Base-by-base conservation (phyloP, 2,797 vertebrate species). In the Rhynchonycteris naso region DNA sequence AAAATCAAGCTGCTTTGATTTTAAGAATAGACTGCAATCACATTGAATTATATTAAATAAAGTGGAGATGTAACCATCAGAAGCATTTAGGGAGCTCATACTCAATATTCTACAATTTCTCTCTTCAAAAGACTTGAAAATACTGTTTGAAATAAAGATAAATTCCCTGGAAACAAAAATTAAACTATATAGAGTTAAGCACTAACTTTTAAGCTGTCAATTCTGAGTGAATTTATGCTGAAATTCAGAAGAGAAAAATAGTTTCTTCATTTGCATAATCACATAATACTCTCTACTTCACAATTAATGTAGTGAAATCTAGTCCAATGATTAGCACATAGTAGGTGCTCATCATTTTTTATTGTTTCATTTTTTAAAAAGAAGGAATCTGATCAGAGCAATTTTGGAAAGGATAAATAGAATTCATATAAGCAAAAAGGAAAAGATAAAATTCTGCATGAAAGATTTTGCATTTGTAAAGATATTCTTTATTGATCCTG, bases 1-100 rank as follows among this genome's bases (percentile, higher is more conserved):
- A 90, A 92, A 95, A 95, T 83, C 65, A 87, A 58, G 54, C 38
- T 90, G 71, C 59, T 35, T 95, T 79, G 19, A 63, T 85, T 33
- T 47, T 52, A 81, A 92, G 26, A 76, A 24, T 56, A 19, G 24
- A 78, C 28, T 88, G 30, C 92, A 90, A 68, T 90, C 38, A 84
- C 1, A 56, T 14, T 91, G 56, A 83, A 80, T 92, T 93, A 79
- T 19, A 87, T 58, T 58, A 43, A 35, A 90, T 93, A 74, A 85
- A 43, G 30, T 16, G 83, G 50, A 94, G 50, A 75, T 88, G 38
- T 65, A 89, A 75, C 12, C 26, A 74, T 78, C 52, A 81, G 81
- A 82, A 93, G 68, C 24, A 75, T 52, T 71, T 94, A 94, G 72
- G 76, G 61, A 71, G 9, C 6, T 22, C 86, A 69, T 72, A 52